These are phyloP conservation scores for Cotesia typhae DNA, from an alignment of 1,140 invertebrate genomes.

Conservation along the genomic window DNA sequence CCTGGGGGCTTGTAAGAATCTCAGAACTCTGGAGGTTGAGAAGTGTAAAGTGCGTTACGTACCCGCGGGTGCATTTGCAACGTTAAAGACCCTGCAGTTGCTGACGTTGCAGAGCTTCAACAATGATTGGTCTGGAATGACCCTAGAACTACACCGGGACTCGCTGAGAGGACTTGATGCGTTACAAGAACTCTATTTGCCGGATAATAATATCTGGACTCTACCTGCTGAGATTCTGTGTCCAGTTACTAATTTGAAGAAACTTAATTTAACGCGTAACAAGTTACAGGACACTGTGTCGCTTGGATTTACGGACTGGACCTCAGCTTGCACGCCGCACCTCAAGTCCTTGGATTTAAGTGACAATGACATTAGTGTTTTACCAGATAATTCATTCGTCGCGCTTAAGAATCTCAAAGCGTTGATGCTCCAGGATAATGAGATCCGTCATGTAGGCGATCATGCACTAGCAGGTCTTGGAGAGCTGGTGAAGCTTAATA, in stretches of 20 bases:
- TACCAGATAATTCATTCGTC: constrained; percentile 76
- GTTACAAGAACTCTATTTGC: constrained; percentile 76
- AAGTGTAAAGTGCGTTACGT: constrained; percentile 82
- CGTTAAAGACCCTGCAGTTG: constrained; percentile 59
- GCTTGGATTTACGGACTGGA: constrained; percentile 75
- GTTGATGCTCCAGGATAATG: constrained; percentile 78
- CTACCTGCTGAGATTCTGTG: constrained; percentile 79
- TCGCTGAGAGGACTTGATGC: constrained; percentile 75
- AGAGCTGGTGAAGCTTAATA: constrained; percentile 75
- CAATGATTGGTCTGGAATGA: constrained; percentile 82
- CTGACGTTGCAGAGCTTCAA: constrained; percentile 75
- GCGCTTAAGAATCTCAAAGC: constrained; percentile 73
- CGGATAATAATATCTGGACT: constrained; percentile 83
- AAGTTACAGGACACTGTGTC: constrained; percentile 79
- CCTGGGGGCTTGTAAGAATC: constrained; percentile 71
- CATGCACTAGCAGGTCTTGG: constrained; percentile 75
- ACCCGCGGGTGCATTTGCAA: constrained; percentile 73
- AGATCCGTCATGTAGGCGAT: constrained; percentile 76
- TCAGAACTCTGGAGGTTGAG: constrained; percentile 77
- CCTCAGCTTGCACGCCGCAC: constrained; percentile 70
- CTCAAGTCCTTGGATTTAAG: constrained; percentile 79
- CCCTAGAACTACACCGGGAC: constrained; percentile 76
- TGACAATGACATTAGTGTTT: constrained; percentile 74
- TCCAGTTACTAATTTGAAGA: constrained; percentile 73
- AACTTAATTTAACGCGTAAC: constrained; percentile 80